Evolutionary conservation across 2,888 invertebrate species (phyloP).

Genomic region (Trichopria drosophilae): DNA sequence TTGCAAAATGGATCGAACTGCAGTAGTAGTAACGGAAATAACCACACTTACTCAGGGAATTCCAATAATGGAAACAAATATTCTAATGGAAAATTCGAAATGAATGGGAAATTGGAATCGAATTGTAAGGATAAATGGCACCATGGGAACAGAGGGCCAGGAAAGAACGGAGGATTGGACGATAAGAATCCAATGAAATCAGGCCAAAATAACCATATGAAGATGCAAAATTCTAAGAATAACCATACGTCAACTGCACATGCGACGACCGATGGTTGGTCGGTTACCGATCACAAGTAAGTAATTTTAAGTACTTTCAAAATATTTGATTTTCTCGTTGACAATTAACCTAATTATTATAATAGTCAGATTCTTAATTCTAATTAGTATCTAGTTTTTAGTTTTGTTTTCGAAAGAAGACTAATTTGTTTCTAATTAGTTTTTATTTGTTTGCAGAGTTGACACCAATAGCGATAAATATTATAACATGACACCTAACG

Average conservation of each 20-base stretch:
- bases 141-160: conserved; percentile 37
- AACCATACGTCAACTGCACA: conserved; percentile 46
- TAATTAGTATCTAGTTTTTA: too few species aligned
- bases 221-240: conserved; percentile 52
- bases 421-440: background rate
- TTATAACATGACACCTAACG: conserved; percentile 46
- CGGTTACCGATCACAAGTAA: conserved; percentile 51
- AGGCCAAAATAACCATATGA: conserved; percentile 45
- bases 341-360: conserved; percentile 6
- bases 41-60: too few species aligned
- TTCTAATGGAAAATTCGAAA: conserved; percentile 47
- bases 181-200: conserved; percentile 49
- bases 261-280: conserved; percentile 53
- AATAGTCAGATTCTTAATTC: too few species aligned
- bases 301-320: conserved; percentile 23
- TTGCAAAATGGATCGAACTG: too few species aligned
- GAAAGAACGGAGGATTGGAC: conserved; percentile 30
- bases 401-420: background rate
- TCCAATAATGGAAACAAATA: conserved; percentile 39
- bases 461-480: conserved; percentile 38
- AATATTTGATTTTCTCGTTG: background rate
- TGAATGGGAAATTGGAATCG: conserved; percentile 37
- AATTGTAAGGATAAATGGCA: conserved; percentile 50
- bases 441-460: conserved; percentile 40
- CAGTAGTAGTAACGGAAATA: too few species aligned